These are phyloP conservation scores for Trematocara zebra DNA, from an alignment of 2,113 vertebrate genomes.

Conservation along the genomic window DNA sequence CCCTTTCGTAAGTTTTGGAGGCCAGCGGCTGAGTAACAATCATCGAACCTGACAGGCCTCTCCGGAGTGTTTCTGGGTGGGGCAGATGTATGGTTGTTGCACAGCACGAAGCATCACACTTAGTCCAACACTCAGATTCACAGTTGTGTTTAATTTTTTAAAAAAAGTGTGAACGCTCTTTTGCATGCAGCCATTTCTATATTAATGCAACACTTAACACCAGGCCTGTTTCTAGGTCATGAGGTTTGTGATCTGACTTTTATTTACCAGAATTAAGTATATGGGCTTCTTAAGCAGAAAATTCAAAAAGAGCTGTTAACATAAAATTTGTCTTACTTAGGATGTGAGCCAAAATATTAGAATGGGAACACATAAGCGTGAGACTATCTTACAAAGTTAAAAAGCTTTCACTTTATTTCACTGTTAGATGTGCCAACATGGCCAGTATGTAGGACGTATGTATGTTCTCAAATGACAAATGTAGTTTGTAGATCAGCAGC, in stretches of 20 bases:
- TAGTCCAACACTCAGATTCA: not conserved
- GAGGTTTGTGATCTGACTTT: not conserved
- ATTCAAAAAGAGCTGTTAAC: not conserved
- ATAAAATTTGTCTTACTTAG: not conserved
- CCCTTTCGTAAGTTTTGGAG: not conserved
- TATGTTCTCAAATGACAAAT: not conserved
- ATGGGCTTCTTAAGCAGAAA: not conserved
- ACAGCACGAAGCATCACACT: not conserved
- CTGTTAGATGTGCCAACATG: not conserved
- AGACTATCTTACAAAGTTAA: not conserved
- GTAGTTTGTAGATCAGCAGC: not conserved
- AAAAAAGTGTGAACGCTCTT: not conserved
- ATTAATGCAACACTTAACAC: not conserved
- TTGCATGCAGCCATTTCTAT: not conserved
- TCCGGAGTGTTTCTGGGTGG: conserved; percentile 37
- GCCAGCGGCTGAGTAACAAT: not conserved
- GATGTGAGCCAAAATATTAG: not conserved
- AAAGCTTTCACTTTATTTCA: not conserved
- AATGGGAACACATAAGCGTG: not conserved
- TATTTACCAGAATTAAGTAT: not conserved
- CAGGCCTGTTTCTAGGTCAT: not conserved
- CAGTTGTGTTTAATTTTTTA: not conserved
- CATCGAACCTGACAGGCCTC: not conserved
- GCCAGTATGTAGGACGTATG: not conserved
- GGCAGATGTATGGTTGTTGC: conserved; percentile 29